Base-by-base conservation (phyloP, 2,113 vertebrate genomes). In the Peucedramus taeniatus region DNA sequence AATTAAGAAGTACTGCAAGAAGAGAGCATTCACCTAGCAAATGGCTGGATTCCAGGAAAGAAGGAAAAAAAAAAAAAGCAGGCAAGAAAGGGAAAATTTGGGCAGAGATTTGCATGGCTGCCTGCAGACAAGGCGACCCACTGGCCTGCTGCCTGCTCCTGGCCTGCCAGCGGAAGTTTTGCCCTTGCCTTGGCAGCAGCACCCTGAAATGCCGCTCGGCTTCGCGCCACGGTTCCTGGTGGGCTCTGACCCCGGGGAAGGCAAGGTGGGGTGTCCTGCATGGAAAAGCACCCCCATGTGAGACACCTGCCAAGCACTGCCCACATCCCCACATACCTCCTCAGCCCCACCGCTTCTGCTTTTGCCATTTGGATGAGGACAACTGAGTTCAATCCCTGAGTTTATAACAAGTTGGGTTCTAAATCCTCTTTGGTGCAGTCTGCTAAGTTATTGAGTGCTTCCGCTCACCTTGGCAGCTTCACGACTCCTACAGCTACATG, bases 71-170 rank as follows among this genome's bases (percentile, higher is more conserved):
- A 64, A 17, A 45, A 53, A 49, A 31, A 15, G 27, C 27, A 44
- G 42, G 44, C 13, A 74, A 68, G 74, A 60, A 53, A 13, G 16
- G 47, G 61, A 18, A 54, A 83, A 72, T 49, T 51, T 11, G 35
- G 65, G 69, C 4, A 2, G 76, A 57, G 93, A 54, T 59, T 69
- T 87, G 70, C 83, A 65, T 3, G 75, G 53, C 69, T 89, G 50
- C 83, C 75, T 69, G 60, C 63, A 83, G 89, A 87, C 72, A 83
- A 83, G 85, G 88, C 22, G 3, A 26, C 53, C 33, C 39, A 4
- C 86, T 95, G 92, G 90, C 92, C 79, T 80, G 61, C 66, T 95
- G 94, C 90, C 92, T 80, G 89, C 64, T 92, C 59, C 72, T 13
- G 65, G 7, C 20, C 80, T 89, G 87, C 49, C 74, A 84, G 87